These are phyloP conservation scores for Tridacna crocea DNA, from an alignment of 2,888 invertebrate genomes.

Conservation along the genomic window DNA sequence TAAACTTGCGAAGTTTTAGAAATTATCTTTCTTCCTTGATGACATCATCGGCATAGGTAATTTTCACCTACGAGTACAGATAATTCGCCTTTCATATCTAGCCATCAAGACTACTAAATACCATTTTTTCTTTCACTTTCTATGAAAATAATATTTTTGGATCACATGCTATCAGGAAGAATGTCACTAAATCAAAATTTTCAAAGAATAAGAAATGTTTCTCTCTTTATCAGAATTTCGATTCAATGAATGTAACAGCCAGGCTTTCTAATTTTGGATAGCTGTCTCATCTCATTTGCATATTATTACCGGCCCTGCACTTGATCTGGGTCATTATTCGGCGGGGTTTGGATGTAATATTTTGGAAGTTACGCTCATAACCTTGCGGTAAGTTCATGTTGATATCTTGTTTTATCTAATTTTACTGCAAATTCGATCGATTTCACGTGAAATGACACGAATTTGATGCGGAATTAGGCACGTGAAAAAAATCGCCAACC, in stretches of 20 bases:
- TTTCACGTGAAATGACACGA: too few relatives aligned
- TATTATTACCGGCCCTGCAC: conserved; percentile 56
- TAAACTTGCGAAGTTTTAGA: background rate
- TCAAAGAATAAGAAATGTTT: too few relatives aligned
- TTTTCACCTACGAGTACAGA: background rate
- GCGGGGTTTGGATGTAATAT: conserved; percentile 46
- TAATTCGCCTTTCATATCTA: background rate
- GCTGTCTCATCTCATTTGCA: conserved; percentile 63
- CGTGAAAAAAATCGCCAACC: too few relatives aligned
- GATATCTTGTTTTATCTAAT: background rate
- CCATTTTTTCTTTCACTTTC: too few relatives aligned
- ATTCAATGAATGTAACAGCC: conserved; percentile 32
- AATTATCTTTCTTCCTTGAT: conserved; percentile 9
- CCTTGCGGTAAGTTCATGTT: conserved; percentile 4
- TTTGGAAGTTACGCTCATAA: conserved; percentile 13
- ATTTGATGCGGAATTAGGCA: too few relatives aligned
- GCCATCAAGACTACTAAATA: too few relatives aligned
- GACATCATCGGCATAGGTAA: conserved; percentile 18
- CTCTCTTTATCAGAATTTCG: too few relatives aligned
- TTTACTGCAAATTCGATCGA: too few relatives aligned
- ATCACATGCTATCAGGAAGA: too few relatives aligned
- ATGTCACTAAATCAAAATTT: too few relatives aligned
- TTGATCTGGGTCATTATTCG: conserved; percentile 61
- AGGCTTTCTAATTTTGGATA: conserved; percentile 52
- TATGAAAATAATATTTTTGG: too few relatives aligned